Evolutionary conservation across 1,140 invertebrate species (phyloP).

Genomic region (Sitobion miscanthi): DNA sequence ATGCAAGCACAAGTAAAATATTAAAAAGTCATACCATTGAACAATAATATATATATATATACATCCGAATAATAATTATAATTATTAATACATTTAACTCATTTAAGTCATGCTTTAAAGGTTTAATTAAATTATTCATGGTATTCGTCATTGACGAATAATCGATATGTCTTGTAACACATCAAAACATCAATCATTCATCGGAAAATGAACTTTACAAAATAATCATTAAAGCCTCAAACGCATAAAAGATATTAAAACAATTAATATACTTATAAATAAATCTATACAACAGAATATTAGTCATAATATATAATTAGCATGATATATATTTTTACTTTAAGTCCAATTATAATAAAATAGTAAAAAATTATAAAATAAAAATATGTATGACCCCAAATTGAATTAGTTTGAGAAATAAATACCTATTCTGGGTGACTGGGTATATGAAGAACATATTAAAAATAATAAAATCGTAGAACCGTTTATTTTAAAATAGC

Average conservation of each 20-base stretch:
- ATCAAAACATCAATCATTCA: not conserved
- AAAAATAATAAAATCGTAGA: not conserved
- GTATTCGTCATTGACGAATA: not conserved
- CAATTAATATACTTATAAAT: not conserved
- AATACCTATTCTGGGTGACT: not conserved
- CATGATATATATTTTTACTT: not conserved
- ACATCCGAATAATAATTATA: not conserved
- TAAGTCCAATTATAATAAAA: not conserved
- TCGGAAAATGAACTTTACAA: not conserved
- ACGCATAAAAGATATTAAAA: not conserved
- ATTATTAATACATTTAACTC: not conserved
- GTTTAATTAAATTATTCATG: not conserved
- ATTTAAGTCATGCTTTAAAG: not conserved
- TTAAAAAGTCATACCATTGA: not conserved
- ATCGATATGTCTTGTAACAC: not conserved
- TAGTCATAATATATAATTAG: not conserved
- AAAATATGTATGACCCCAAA: not conserved
- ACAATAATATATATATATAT: not conserved
- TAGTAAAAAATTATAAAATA: too few species aligned
- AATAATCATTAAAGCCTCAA: not conserved
- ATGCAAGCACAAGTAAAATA: not conserved
- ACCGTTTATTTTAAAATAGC: not conserved
- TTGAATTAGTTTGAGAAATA: not conserved
- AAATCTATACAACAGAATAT: not conserved
- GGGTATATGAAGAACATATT: not conserved